Conservation (phyloP, 2,113 vertebrate genomes). For the Perognathus longimembris region DNA sequence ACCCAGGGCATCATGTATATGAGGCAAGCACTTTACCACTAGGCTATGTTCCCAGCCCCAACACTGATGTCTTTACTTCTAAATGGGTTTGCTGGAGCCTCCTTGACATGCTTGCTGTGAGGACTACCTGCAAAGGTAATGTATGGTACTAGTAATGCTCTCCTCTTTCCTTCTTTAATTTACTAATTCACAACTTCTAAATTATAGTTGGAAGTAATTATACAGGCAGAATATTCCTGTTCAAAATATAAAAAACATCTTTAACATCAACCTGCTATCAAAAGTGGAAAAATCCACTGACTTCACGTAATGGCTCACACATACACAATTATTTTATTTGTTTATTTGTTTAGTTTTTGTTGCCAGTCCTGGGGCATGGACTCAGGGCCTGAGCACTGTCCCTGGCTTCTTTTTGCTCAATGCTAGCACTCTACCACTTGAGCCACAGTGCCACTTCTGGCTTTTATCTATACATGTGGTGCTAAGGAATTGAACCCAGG, state of each 20-base stretch:
- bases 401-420: no score
- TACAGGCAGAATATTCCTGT: background rate
- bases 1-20: no score
- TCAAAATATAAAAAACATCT: background rate
- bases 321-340: background rate
- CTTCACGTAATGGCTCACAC: background rate
- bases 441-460: no score
- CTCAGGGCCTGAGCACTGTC: no score
- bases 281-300: background rate
- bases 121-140: background rate
- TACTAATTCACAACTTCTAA: background rate
- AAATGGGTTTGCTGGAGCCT: background rate
- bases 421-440: no score
- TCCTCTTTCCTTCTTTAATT: background rate
- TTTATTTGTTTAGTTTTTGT: no score
- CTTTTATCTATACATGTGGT: no score
- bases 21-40: no score
- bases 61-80: background rate
- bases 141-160: background rate
- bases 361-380: no score
- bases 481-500: no score
- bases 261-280: background rate
- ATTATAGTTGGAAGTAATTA: background rate
- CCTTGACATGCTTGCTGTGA: background rate
- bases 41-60: no score